phyloP scores from a whole-genome alignment of 1,140 invertebrate species.

The Pristionchus pacificus region DNA sequence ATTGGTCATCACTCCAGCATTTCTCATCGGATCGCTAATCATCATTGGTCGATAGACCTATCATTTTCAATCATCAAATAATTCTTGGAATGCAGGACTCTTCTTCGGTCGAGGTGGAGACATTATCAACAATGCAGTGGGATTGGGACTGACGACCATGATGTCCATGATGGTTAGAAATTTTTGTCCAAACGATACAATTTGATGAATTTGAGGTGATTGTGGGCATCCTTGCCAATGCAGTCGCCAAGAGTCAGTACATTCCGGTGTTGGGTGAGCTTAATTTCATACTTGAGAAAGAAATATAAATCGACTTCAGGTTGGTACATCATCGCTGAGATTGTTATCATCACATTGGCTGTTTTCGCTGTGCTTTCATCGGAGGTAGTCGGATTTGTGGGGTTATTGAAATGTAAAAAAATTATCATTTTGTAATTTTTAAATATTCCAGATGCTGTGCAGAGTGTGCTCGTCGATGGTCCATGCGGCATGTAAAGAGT shows the following conservation, averaged over 20 bases:
- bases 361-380: background rate
- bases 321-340: background rate
- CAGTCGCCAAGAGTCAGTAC: background rate
- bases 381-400: too few species aligned
- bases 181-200: too few species aligned
- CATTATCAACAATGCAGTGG: background rate
- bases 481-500: background rate
- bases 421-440: background rate
- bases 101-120: background rate
- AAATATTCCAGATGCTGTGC: too few species aligned
- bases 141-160: background rate
- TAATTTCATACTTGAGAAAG: background rate
- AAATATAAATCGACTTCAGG: background rate
- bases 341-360: background rate
- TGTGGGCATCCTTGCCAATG: background rate
- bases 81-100: background rate
- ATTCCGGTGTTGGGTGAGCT: background rate
- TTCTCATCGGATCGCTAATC: background rate
- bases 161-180: background rate
- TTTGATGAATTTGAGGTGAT: too few species aligned
- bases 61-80: too few species aligned
- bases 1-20: background rate
- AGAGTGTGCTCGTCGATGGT: background rate
- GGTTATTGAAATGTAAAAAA: too few species aligned
- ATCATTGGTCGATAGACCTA: background rate